These are phyloP conservation scores for Sycophila texana DNA, from an alignment of 2,888 invertebrate genomes.

Conservation along the genomic window DNA sequence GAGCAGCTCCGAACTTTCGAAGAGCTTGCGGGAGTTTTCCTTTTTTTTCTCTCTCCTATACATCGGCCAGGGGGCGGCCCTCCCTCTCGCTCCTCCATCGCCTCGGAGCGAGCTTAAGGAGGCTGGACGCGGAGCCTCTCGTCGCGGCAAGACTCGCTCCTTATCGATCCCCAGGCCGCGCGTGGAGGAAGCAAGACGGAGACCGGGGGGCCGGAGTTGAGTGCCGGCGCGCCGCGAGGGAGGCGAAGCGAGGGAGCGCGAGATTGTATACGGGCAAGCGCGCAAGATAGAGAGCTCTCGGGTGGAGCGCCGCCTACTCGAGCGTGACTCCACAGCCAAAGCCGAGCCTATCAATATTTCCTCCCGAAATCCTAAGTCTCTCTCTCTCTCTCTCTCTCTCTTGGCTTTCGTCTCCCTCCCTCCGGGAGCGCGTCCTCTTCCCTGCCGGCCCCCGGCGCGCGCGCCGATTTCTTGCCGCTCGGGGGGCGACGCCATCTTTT, in stretches of 20 bases:
- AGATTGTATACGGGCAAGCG: slow-evolving; percentile 53
- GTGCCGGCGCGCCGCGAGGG: not conserved
- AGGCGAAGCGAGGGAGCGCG: slow-evolving; percentile 56
- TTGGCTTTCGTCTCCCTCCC: not conserved
- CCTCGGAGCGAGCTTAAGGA: slow-evolving; percentile 2
- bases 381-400: slow-evolving; percentile 31
- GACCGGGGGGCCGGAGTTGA: slow-evolving; percentile 22
- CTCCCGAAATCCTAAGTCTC: slow-evolving; percentile 68
- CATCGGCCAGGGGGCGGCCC: not conserved
- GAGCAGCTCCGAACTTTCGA: slow-evolving; percentile 2
- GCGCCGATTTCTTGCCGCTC: slow-evolving; percentile 22
- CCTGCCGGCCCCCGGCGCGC: not conserved
- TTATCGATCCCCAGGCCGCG: slow-evolving; percentile 44
- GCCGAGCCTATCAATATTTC: slow-evolving; percentile 75
- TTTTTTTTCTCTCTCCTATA: not conserved
- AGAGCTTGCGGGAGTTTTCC: slow-evolving; percentile 16
- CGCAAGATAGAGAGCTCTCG: slow-evolving; percentile 61
- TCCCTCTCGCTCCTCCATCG: not conserved
- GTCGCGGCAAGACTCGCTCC: slow-evolving; percentile 13
- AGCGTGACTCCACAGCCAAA: slow-evolving; percentile 74
- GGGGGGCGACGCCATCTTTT: slow-evolving; percentile 46
- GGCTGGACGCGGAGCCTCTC: slow-evolving; percentile 13
- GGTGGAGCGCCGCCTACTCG: slow-evolving; percentile 70
- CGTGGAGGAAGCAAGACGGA: slow-evolving; percentile 46
- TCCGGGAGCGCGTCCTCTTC: slow-evolving; percentile 55